Evolutionary conservation across 2,888 invertebrate genomes (phyloP).

Genomic region (Priocnemis perturbator): DNA sequence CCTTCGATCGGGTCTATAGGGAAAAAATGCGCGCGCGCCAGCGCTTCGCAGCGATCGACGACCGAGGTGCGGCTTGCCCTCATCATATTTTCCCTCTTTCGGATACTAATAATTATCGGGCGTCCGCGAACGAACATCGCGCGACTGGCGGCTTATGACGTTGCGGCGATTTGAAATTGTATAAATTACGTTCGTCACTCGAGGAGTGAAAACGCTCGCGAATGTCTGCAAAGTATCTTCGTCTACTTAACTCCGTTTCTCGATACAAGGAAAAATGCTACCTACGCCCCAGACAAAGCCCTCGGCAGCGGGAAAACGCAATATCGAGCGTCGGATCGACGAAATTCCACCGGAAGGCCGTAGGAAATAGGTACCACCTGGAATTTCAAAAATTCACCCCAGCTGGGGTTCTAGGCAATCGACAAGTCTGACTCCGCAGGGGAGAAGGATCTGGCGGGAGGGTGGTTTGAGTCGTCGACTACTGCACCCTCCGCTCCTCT

Average conservation of each 20-base stretch:
- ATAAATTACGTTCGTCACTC: no score
- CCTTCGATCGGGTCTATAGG: constrained; percentile 44
- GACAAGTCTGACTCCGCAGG: constrained; percentile 40
- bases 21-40: constrained; percentile 22
- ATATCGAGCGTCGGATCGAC: constrained; percentile 12
- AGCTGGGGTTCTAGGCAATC: constrained; percentile 50
- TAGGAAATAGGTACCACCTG: constrained; percentile 53
- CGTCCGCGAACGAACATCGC: constrained; percentile 19
- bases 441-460: background rate
- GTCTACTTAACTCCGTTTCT: background rate
- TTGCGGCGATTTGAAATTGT: no score
- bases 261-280: background rate
- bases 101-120: constrained; percentile 17
- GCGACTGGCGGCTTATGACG: no score
- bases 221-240: background rate
- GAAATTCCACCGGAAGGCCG: constrained; percentile 42
- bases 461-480: constrained; percentile 23
- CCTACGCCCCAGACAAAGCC: background rate
- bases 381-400: constrained; percentile 55
- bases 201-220: background rate
- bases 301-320: background rate
- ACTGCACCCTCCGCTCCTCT: no score
- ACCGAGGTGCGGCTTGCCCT: constrained; percentile 33
- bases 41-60: constrained; percentile 42
- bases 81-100: constrained; percentile 28